A percentile compares a stretch with the other conserved stretches of the same genome.
These are phyloP conservation scores for Prunella himalayana DNA, from an alignment of 2,113 vertebrate genomes.

Conservation along the genomic window DNA sequence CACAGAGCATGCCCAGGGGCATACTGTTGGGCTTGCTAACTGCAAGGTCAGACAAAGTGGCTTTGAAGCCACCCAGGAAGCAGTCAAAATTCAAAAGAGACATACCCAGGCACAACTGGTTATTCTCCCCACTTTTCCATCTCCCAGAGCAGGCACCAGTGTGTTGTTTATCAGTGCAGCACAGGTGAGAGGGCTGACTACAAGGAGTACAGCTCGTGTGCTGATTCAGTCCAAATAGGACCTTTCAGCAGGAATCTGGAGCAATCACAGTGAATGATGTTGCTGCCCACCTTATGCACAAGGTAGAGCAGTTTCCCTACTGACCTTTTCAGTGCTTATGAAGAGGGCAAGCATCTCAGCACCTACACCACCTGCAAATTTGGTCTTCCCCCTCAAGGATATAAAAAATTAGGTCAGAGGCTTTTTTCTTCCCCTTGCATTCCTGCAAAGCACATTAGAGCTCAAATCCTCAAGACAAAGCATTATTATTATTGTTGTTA, in stretches of 20 bases:
- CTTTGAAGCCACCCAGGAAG: background rate
- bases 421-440: conserved; percentile 27
- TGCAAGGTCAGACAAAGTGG: background rate
- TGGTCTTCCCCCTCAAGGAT: background rate
- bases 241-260: background rate
- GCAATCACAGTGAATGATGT: background rate
- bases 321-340: background rate
- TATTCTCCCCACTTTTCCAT: background rate
- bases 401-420: conserved; percentile 60
- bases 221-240: background rate
- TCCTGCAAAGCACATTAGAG: conserved; percentile 66
- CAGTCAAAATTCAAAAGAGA: background rate
- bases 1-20: background rate
- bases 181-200: background rate
- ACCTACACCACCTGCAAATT: conserved; percentile 1
- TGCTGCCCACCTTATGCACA: background rate
- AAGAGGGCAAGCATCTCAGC: background rate
- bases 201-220: fast-evolving
- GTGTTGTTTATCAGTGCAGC: background rate
- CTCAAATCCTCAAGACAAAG: conserved; percentile 76
- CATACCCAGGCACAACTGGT: background rate
- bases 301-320: background rate
- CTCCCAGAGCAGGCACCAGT: background rate
- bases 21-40: background rate
- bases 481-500: conserved; percentile 59